Evolutionary conservation across 64 coral and sea anemone genomes (phyloP).

Genomic region (Hydrozoanthus tunicans): DNA sequence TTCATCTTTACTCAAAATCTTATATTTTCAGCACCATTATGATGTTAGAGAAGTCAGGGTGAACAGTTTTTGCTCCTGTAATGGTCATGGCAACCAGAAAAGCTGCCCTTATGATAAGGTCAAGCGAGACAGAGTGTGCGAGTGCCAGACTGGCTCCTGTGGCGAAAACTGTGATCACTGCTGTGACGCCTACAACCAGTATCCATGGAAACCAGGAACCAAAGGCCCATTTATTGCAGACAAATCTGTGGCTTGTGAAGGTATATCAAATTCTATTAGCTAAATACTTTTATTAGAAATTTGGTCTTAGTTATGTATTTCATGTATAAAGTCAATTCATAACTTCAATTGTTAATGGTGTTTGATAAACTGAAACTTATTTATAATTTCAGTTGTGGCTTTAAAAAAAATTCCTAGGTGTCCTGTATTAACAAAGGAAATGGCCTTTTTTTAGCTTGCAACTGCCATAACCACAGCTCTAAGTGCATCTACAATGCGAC

Average conservation of each 20-base stretch:
- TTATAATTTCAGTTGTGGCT: too few species aligned
- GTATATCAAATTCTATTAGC: constrained; percentile 35
- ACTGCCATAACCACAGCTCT: constrained; percentile 87
- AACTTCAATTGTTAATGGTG: too few species aligned
- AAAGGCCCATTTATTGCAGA: constrained; percentile 82
- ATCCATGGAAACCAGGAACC: constrained; percentile 78
- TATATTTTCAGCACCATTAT: constrained; percentile 80
- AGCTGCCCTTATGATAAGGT: constrained; percentile 57
- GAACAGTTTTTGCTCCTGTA: constrained; percentile 74
- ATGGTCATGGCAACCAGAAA: constrained; percentile 76
- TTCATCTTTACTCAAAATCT: too few species aligned
- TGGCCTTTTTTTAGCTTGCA: constrained; percentile 63
- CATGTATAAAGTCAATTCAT: too few species aligned
- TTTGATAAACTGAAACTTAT: too few species aligned
- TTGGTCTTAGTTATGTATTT: not conserved
- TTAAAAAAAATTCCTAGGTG: too few species aligned
- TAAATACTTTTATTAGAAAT: not conserved
- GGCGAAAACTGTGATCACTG: constrained; percentile 78
- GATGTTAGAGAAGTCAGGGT: constrained; percentile 81
- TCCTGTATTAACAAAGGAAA: not conserved
- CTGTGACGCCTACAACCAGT: constrained; percentile 89
- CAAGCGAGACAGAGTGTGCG: constrained; percentile 59
- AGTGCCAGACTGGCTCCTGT: constrained; percentile 74
- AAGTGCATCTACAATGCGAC: constrained; percentile 93
- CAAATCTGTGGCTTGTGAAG: constrained; percentile 73